These are phyloP conservation scores for Spilogale gracilis DNA, from an alignment of 2,113 vertebrate species.

Conservation along the genomic window DNA sequence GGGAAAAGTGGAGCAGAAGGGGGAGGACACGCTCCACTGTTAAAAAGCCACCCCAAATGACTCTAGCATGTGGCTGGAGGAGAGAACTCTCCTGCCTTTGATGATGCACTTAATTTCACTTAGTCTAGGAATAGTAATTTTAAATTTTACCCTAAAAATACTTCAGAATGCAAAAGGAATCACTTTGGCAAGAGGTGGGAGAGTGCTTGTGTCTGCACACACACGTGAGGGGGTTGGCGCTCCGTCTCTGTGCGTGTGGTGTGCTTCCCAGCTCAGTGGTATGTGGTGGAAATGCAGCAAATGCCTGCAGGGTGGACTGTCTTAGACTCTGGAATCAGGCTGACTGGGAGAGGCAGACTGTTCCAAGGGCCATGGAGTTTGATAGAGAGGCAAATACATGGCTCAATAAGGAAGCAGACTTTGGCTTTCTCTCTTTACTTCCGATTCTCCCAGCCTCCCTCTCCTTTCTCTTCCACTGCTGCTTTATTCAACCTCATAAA, in stretches of 20 bases:
- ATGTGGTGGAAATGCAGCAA: background rate
- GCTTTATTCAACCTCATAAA: conserved; percentile 43
- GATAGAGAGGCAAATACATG: background rate
- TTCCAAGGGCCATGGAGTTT: background rate
- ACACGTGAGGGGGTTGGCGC: background rate
- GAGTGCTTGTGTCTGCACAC: background rate
- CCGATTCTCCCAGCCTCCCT: background rate
- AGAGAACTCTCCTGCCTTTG: conserved; percentile 15
- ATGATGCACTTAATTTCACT: conserved; percentile 11
- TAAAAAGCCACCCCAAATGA: background rate
- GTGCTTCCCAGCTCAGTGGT: background rate
- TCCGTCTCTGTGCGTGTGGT: background rate
- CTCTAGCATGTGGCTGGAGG: background rate
- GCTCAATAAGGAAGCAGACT: background rate
- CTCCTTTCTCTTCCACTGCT: conserved; percentile 4
- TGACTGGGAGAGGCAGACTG: background rate
- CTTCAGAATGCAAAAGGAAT: background rate
- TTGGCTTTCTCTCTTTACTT: conserved; percentile 31
- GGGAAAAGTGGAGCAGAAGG: background rate
- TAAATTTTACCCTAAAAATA: background rate
- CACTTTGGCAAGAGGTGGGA: background rate
- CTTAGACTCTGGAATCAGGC: conserved; percentile 9
- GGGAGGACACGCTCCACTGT: background rate
- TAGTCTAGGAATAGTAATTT: background rate
- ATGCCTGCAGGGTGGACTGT: background rate